These are phyloP conservation scores for Sarcophaga subvicina DNA, from an alignment of 2,888 invertebrate species.

Conservation along the genomic window DNA sequence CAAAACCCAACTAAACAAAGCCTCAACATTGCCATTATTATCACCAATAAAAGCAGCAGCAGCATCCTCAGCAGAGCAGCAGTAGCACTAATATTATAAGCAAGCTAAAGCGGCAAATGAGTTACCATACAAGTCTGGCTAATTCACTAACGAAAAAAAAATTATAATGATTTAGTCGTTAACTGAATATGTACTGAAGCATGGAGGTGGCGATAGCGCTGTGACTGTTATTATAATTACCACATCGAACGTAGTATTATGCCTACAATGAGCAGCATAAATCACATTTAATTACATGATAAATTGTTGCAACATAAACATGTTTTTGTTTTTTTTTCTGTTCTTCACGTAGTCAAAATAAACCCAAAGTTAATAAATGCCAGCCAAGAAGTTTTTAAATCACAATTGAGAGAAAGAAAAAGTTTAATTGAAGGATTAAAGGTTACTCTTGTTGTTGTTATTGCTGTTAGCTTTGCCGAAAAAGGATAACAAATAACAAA, in stretches of 20 bases:
- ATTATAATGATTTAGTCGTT: conserved; percentile 28
- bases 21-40: background rate
- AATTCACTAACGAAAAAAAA: too few species aligned
- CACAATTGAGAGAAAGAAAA: background rate
- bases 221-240: background rate
- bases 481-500: background rate
- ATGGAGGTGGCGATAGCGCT: background rate
- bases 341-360: background rate
- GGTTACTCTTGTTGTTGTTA: conserved; percentile 1
- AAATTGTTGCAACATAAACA: conserved; percentile 37
- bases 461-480: background rate
- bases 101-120: too few species aligned
- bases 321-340: background rate
- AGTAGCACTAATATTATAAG: background rate
- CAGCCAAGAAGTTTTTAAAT: background rate
- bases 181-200: conserved; percentile 10
- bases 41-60: background rate
- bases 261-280: background rate
- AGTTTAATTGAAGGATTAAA: conserved; percentile 44
- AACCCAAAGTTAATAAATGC: conserved; percentile 43
- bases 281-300: conserved; percentile 44
- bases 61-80: conserved; percentile 9
- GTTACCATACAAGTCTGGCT: too few species aligned
- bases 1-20: too few species aligned
- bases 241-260: background rate